Conservation (phyloP, 2,888 invertebrate genomes). For the Rhamnusium bicolor region DNA sequence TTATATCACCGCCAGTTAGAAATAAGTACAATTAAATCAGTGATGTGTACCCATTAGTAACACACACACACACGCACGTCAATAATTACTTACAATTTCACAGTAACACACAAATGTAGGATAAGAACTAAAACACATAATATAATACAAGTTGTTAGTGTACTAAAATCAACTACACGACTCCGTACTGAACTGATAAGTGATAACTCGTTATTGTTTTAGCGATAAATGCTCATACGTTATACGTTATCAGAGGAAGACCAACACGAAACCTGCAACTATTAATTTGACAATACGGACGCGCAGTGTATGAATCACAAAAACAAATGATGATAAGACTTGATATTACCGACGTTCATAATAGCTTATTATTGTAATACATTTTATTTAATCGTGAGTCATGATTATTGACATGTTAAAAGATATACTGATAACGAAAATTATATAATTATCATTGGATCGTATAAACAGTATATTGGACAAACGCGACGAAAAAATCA, state of each 20-base stretch:
- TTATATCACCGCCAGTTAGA: too few relatives aligned
- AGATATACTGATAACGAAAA: neutral
- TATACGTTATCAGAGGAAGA: neutral
- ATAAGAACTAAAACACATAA: conserved; percentile 17
- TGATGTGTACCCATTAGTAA: too few relatives aligned
- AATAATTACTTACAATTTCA: conserved; percentile 29
- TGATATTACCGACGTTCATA: neutral
- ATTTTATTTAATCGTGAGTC: neutral
- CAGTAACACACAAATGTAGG: conserved; percentile 35
- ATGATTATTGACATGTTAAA: neutral
- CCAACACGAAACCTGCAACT: neutral
- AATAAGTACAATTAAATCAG: too few relatives aligned
- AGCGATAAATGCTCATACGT: neutral
- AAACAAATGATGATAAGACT: neutral
- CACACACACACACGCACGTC: too few relatives aligned
- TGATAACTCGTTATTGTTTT: neutral
- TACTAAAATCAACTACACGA: neutral
- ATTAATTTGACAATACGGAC: neutral
- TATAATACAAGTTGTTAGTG: neutral
- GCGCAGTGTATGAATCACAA: neutral
- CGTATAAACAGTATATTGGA: too few relatives aligned
- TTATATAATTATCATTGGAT: too few relatives aligned
- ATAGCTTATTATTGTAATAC: too few relatives aligned
- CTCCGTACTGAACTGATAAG: neutral
- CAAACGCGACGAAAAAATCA: too few relatives aligned